Evolutionary conservation across 2,888 invertebrate species (phyloP), one percentile per base, ranked within the genome.

Genomic region (Neoascia interrupta): DNA sequence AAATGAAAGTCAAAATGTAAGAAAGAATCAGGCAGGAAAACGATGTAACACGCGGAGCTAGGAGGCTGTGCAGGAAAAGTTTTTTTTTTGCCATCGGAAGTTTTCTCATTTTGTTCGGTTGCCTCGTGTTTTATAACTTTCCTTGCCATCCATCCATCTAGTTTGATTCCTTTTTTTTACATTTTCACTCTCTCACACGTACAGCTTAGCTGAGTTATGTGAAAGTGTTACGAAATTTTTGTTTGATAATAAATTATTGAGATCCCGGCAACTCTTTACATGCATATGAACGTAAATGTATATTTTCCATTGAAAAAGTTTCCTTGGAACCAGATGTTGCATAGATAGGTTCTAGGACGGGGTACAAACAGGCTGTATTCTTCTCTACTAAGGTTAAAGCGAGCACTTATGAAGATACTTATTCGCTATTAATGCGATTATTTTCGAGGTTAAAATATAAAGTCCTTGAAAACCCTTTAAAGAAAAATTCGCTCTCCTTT

Each of bases 51-150:
- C 5, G n/a, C n/a, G 34, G 18, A 26, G 4, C 11, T 19, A 4
- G 51, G 36, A 31, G 3, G n/a, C 26, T 68, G 34, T 49, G 26
- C 41, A 21, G 18, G 56, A 54, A 74, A 68, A 68, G 60, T 74
- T 68, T 68, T 28, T 10, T 61, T 61, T 74, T 61, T 28, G 45
- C 37, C 54, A 28, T 54, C 39, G 43, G 54, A 74, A 74, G 74
- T 74, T 74, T 74, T 74, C 74, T 68, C 74, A 74, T 74, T 74
- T 74, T 61, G 61, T 69, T 69, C 54, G 39, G 60, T 21, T 47
- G 61, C 47, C 69, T 61, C 61, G 54, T 61, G 39, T 49, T 69
- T 74, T 61, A 69, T 61, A 74, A 74, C 53, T 74, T 51, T 23
- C 56, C 15, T 34, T 39, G 11, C 47, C 21, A 72, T 36, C 72